Conservation (phyloP, 1,140 invertebrate species). For the Drosophila melanica region DNA sequence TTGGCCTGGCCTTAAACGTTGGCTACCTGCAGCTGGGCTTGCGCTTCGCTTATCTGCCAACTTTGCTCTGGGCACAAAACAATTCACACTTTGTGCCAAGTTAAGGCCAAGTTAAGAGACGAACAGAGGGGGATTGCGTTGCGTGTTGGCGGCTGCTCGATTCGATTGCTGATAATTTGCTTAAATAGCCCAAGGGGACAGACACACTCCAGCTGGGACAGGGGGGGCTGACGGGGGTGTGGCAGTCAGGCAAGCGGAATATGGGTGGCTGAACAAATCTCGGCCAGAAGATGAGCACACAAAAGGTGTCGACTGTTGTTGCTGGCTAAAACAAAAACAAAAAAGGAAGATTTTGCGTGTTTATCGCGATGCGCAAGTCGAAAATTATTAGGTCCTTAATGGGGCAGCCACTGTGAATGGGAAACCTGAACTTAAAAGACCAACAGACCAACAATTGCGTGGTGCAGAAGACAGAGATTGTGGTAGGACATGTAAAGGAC, state of each 20-base stretch:
- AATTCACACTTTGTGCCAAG: constrained; percentile 69
- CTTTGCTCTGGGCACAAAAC: constrained; percentile 74
- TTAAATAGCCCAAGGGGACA: constrained; percentile 79
- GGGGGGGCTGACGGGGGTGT: background rate
- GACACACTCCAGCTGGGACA: constrained; percentile 9
- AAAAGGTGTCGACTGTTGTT: constrained; percentile 55
- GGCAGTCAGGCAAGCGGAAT: constrained; percentile 37
- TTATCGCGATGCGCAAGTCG: constrained; percentile 66
- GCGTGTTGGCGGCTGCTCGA: constrained; percentile 66
- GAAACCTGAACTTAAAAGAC: background rate
- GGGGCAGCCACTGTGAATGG: background rate
- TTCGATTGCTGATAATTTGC: constrained; percentile 74
- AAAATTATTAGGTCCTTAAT: constrained; percentile 65
- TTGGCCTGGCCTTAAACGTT: constrained; percentile 5
- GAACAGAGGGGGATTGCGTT: constrained; percentile 25
- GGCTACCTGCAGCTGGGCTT: constrained; percentile 11
- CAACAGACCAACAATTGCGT: background rate
- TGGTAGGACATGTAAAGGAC: no score
- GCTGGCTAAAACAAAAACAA: background rate
- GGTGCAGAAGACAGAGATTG: no score
- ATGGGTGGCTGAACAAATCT: constrained; percentile 77
- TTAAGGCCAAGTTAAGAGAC: background rate
- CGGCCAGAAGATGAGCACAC: constrained; percentile 32
- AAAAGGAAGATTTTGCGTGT: constrained; percentile 67
- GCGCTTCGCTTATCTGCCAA: constrained; percentile 55